Base-by-base conservation (phyloP, 2,888 invertebrate genomes). In the Vesta saturnalis region DNA sequence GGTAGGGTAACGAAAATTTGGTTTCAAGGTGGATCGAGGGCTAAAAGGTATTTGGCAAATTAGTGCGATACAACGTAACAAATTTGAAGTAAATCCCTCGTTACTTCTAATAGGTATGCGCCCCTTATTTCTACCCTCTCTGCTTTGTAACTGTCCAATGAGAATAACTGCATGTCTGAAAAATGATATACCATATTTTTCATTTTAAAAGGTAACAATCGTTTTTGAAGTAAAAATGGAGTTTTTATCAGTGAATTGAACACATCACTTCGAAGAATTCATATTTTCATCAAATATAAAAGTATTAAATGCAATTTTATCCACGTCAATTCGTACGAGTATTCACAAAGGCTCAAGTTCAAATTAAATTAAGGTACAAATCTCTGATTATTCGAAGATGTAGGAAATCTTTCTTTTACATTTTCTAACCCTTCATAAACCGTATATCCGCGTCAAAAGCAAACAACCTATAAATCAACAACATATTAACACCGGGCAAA, bases 1-100 rank as follows among this genome's bases (percentile, higher is more conserved):
- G 71, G 62, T 69, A 71, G 67, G 72, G 69, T 52, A 69, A 59
- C 62, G 69, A 67, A 74, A 72, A 72, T 74, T 74, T 64, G 73
- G 71, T 74, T 72, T 70, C 69, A 64, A 66, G 67, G 67, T 56
- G 57, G 65, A 60, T 58, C 69, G 62, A 62, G 62, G 71, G 68
- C 63, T 65, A 63, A 67, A 70, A 70, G 71, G 71, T 66, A 70
- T 73, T 70, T 64, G 64, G 67, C 68, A 69, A 73, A 73, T 73
- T 73, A 73, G 71, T 71, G 58, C 71, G 67, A 71, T 71, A 72
- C 72, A 72, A 67, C 69, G 66, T 62, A 67, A 67, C 70, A 67
- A 70, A 70, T 70, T 67, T 63, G 68, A 63, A 67, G 60, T 64
- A 70, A 67, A 70, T 70, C 70, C 70, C 70, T 70, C 70, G 60